Base-by-base conservation (phyloP, 2,888 invertebrate species). In the Dimorphilus gyrociliatus region DNA sequence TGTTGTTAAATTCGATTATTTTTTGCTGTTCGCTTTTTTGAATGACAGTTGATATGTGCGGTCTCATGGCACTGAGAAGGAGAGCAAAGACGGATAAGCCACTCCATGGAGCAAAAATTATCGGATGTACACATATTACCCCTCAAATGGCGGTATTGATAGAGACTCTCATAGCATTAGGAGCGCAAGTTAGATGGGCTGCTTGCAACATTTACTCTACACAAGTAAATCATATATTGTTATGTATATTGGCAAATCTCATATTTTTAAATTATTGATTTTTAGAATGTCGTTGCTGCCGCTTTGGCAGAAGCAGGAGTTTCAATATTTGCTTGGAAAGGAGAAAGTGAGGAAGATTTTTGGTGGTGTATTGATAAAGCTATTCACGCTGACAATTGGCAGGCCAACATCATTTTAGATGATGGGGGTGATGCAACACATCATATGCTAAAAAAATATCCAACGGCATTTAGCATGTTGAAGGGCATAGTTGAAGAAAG, bases 361-460 rank as follows among this genome's bases (percentile, higher is more conserved):
- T 60, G 76, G 32, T 99, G 97, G 97, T 99, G 97, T 60, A 90
- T 99, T 57, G 90, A 97, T 60, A 92, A 94, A 88, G 88, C 90
- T 61, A 77, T 92, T 2, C 81, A 81, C 45, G 73, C 77, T 0
- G 80, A 82, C 44, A 75, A 76, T 50, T 94, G 92, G 92, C 84
- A 85, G 53, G 90, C 92, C 3, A 94, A 94, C 63, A 85, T 92
- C 67, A 97, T 97, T 51, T 71, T 97, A 49, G 97, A 97, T 64
- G 97, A 97, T 69, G 97, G 97, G 33, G 97, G 97, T 37, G 97
- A 97, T 63, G 70, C 99, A 25, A 99, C 94, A 25, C 86, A 88
- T 55, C 66, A 92, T 41, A 82, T 97, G 10, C 90, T 97, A 58
- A 74, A 74, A 31, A 86, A 88, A 62, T 85, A 78, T 60, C 82